Percentiles rank a stretch among this genome's conserved stretches.
phyloP scores from a whole-genome alignment of 2,797 vertebrate species.

The Otolemur crassicaudatus region DNA sequence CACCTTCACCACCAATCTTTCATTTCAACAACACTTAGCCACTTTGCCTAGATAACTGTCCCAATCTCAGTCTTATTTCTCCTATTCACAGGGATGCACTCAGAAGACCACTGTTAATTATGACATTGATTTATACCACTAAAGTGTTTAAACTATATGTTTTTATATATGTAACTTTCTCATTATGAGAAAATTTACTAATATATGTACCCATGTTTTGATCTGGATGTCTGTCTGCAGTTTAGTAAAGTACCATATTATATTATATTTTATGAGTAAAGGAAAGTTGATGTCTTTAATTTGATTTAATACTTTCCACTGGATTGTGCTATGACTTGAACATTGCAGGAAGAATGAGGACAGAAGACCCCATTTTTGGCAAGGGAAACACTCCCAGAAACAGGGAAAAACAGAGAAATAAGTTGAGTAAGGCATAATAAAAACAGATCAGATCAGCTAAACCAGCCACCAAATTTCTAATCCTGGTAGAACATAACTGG shows the following conservation, averaged over 20 bases:
- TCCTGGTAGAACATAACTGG: not conserved
- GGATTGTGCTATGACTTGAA: not conserved
- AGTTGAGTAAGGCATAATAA: too few species aligned
- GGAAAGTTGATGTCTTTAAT: not conserved
- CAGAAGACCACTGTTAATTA: constrained; percentile 8
- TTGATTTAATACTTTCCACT: constrained; percentile 43
- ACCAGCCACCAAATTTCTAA: too few species aligned
- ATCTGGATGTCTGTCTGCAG: not conserved
- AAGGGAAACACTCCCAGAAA: too few species aligned
- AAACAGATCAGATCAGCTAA: too few species aligned
- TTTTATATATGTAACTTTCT: not conserved
- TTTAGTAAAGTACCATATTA: not conserved
- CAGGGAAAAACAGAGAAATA: too few species aligned
- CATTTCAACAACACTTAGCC: not conserved
- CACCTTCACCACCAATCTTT: not conserved
- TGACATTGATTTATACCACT: not conserved
- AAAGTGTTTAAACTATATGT: not conserved
- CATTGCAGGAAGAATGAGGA: too few species aligned
- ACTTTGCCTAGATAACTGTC: not conserved
- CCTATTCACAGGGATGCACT: not conserved
- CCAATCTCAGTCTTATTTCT: not conserved
- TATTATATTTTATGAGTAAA: not conserved
- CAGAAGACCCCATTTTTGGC: too few species aligned
- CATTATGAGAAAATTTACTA: not conserved
- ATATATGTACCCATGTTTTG: not conserved